phyloP scores from a whole-genome alignment of 2,888 invertebrate species.

The Cryptocephalus primarius region DNA sequence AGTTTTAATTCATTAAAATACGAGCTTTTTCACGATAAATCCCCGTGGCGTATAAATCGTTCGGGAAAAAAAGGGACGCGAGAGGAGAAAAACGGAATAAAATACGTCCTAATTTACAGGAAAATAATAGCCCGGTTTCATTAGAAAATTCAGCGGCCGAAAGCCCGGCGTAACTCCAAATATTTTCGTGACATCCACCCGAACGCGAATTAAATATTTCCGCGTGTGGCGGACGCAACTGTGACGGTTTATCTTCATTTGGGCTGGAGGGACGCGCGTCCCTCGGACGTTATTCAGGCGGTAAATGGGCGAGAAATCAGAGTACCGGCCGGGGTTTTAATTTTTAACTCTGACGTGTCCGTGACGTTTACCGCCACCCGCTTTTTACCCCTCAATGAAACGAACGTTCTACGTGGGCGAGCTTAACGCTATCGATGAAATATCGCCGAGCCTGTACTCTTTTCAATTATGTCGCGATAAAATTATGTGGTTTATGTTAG shows the following conservation, averaged over 20 bases:
- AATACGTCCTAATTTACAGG: too few species aligned
- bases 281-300: slow-evolving; percentile 31
- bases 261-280: slow-evolving; percentile 24
- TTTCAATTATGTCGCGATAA: slow-evolving; percentile 15
- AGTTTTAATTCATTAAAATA: too few species aligned
- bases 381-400: slow-evolving; percentile 30
- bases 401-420: slow-evolving; percentile 28
- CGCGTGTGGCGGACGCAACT: slow-evolving; percentile 32
- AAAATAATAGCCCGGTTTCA: too few species aligned
- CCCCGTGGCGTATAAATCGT: too few species aligned
- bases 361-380: slow-evolving; percentile 35
- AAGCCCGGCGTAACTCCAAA: slow-evolving; percentile 16
- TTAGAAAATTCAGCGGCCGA: too few species aligned
- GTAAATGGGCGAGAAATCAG: slow-evolving; percentile 37
- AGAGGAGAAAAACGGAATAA: too few species aligned
- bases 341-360: slow-evolving; percentile 36
- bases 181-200: slow-evolving; percentile 29
- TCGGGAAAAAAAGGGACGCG: too few species aligned
- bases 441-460: slow-evolving; percentile 13
- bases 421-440: slow-evolving; percentile 22
- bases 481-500: slow-evolving; percentile 1
- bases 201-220: slow-evolving; percentile 33
- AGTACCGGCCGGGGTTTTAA: slow-evolving; percentile 34
- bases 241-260: slow-evolving; percentile 32
- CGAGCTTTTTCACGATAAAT: too few species aligned